A percentile compares a stretch with the other conserved stretches of the same genome.
phyloP scores from a whole-genome alignment of 2,113 vertebrate species.

The Rhea americana region DNA sequence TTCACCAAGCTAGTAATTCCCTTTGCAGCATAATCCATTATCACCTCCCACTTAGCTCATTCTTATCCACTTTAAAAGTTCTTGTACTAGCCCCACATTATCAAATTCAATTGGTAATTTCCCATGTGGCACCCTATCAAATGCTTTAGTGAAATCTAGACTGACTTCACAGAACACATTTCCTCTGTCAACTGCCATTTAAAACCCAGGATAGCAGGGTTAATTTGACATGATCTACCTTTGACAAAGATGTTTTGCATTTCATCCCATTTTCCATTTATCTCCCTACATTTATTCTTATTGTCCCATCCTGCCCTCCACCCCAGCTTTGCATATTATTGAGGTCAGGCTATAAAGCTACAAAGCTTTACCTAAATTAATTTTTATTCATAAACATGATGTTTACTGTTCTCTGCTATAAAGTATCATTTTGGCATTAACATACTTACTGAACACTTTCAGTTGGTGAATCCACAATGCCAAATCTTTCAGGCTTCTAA shows the following conservation, averaged over 20 bases:
- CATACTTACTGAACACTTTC: background rate
- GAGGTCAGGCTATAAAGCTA: background rate
- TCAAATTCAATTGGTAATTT: conserved; percentile 49
- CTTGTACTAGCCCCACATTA: conserved; percentile 39
- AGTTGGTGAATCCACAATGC: background rate
- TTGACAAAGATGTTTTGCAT: conserved; percentile 29
- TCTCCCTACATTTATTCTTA: background rate
- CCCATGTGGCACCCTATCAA: conserved; percentile 47
- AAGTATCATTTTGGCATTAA: background rate
- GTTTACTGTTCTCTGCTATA: background rate
- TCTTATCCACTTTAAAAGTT: conserved; percentile 45
- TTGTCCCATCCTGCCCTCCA: background rate
- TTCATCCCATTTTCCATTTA: background rate
- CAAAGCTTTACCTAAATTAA: background rate
- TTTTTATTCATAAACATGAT: background rate
- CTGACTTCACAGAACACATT: conserved; percentile 47
- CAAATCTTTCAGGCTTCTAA: background rate
- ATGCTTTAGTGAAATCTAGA: conserved; percentile 46
- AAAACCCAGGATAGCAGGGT: background rate
- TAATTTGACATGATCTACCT: conserved; percentile 6
- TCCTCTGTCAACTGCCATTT: conserved; percentile 47
- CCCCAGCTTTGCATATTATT: background rate
- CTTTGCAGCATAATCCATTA: conserved; percentile 43
- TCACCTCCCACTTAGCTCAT: conserved; percentile 47
- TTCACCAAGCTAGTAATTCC: conserved; percentile 25